Conservation (phyloP, 2,797 vertebrate species). For the Setipinna tenuifilis region DNA sequence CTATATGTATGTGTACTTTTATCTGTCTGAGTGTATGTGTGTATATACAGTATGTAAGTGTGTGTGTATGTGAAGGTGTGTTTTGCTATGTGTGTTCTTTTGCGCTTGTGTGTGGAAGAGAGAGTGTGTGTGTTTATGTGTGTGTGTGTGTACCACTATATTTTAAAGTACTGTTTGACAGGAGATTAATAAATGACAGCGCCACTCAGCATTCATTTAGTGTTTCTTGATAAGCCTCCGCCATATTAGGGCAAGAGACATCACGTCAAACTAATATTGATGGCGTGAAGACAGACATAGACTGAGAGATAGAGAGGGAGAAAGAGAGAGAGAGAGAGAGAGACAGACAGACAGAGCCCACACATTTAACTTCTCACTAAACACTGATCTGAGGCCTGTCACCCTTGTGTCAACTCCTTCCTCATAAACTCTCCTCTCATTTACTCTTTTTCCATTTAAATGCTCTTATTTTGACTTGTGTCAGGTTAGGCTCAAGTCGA, state of each 20-base stretch:
- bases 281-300: neutral
- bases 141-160: neutral
- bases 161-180: neutral
- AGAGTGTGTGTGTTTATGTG: too few species aligned
- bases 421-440: slow-evolving; percentile 18
- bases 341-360: neutral
- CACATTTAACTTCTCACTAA: neutral
- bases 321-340: neutral
- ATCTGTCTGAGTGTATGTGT: neutral
- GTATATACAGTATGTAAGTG: neutral
- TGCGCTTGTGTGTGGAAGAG: too few species aligned
- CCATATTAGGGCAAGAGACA: neutral
- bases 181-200: slow-evolving; percentile 11
- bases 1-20: neutral
- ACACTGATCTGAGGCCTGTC: slow-evolving; percentile 11
- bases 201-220: neutral
- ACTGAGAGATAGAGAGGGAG: neutral
- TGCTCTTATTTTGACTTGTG: slow-evolving; percentile 22
- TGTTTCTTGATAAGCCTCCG: neutral
- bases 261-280: slow-evolving; percentile 9
- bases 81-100: neutral
- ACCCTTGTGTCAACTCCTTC: neutral
- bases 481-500: slow-evolving; percentile 16
- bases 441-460: neutral
- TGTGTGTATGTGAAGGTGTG: neutral